Percentiles rank a stretch among this genome's conserved stretches.
These are phyloP conservation scores for Eleginops maclovinus DNA, from an alignment of 2,113 vertebrate species.

Conservation along the genomic window DNA sequence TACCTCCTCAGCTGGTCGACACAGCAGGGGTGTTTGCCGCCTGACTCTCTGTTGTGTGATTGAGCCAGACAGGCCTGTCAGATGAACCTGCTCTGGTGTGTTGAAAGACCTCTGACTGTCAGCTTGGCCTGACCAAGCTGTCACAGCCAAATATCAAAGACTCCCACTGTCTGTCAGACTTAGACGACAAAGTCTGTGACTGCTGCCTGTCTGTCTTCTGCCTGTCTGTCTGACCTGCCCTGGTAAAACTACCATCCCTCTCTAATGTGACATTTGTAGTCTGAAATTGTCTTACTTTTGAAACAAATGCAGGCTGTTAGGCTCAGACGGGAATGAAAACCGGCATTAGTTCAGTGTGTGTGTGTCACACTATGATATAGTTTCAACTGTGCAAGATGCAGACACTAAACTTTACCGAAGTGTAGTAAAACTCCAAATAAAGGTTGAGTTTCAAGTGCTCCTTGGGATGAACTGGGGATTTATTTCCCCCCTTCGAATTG, in stretches of 20 bases:
- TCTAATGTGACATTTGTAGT: constrained; percentile 9
- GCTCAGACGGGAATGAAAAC: constrained; percentile 49
- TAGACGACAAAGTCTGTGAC: constrained; percentile 54
- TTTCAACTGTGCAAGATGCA: no score
- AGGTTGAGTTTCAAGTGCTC: no score
- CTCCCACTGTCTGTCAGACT: constrained; percentile 59
- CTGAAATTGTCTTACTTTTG: not conserved
- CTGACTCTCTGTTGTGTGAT: constrained; percentile 58
- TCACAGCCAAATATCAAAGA: constrained; percentile 63
- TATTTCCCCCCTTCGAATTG: no score
- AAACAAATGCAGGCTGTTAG: constrained; percentile 10
- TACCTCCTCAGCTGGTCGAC: constrained; percentile 52
- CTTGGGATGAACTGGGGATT: no score
- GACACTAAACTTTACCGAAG: no score
- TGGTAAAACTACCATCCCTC: not conserved
- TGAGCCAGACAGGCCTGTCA: constrained; percentile 68
- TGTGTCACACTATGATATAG: no score
- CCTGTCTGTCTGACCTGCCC: constrained; percentile 36
- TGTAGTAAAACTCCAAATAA: no score
- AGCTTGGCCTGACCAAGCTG: constrained; percentile 57
- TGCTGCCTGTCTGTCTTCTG: constrained; percentile 39
- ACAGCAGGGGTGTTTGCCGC: constrained; percentile 62
- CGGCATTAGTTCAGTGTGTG: constrained; percentile 12
- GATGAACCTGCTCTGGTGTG: constrained; percentile 59
- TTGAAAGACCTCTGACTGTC: constrained; percentile 67